Conservation (phyloP, 2,888 invertebrate species). For the Ephialtes manifestator region DNA sequence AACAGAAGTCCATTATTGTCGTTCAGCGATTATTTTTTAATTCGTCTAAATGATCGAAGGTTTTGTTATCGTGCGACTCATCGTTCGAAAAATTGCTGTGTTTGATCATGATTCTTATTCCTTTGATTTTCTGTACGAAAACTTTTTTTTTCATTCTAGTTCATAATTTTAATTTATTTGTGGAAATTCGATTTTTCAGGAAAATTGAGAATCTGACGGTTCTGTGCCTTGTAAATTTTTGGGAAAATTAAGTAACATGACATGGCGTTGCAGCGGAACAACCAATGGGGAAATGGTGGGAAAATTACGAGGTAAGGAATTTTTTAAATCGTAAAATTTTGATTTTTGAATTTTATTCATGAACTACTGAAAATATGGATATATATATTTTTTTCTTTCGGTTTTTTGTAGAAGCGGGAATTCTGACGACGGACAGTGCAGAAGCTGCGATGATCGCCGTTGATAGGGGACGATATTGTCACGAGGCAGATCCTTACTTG, state of each 20-base stretch:
- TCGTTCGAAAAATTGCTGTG: neutral
- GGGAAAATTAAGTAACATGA: slow-evolving; percentile 88
- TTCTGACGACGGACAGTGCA: slow-evolving; percentile 92
- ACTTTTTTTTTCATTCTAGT: neutral
- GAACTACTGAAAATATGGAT: neutral
- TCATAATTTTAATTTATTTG: neutral
- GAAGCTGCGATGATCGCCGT: slow-evolving; percentile 94
- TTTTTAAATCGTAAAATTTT: neutral
- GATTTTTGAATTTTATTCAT: neutral
- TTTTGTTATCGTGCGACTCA: neutral
- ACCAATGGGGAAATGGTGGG: slow-evolving; percentile 94
- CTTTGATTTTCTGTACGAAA: neutral
- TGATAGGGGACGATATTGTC: slow-evolving; percentile 94
- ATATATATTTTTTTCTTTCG: neutral
- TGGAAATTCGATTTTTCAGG: slow-evolving; percentile 22
- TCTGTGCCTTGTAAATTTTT: neutral
- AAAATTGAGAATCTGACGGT: slow-evolving; percentile 9
- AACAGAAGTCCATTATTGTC: neutral
- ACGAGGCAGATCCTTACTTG: slow-evolving; percentile 92
- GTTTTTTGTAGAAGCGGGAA: slow-evolving; percentile 90
- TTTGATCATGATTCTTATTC: neutral
- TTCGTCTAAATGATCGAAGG: neutral
- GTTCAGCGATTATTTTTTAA: neutral
- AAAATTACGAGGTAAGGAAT: slow-evolving; percentile 91
- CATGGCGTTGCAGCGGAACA: slow-evolving; percentile 96